phyloP scores from a whole-genome alignment of 2,888 invertebrate species.

The Plusia festucae region DNA sequence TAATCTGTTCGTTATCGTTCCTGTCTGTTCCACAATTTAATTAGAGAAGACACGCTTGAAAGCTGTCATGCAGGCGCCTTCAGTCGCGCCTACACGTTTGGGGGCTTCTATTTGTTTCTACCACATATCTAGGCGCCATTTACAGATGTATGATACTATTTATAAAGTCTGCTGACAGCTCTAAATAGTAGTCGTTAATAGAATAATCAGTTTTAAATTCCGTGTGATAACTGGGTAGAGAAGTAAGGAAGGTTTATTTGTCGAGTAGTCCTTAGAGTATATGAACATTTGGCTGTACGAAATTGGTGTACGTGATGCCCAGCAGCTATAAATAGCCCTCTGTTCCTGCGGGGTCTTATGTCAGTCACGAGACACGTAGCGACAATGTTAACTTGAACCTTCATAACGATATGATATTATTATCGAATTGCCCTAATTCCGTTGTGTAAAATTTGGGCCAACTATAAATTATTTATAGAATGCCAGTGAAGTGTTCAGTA shows the following conservation, averaged over 20 bases:
- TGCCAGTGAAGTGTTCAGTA: conserved; percentile 62
- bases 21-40: conserved; percentile 76
- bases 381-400: conserved; percentile 54
- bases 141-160: conserved; percentile 44
- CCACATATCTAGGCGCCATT: conserved; percentile 54
- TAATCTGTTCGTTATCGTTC: conserved; percentile 67
- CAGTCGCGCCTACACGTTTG: conserved; percentile 60
- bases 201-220: conserved; percentile 7
- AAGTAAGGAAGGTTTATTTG: background rate
- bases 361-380: conserved; percentile 8
- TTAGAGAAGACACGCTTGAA: conserved; percentile 75
- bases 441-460: conserved; percentile 65
- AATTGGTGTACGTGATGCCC: conserved; percentile 4
- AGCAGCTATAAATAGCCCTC: conserved; percentile 15
- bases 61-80: conserved; percentile 79
- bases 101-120: conserved; percentile 63
- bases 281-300: background rate
- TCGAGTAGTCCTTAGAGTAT: background rate
- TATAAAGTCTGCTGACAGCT: conserved; percentile 28
- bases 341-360: conserved; percentile 20
- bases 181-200: conserved; percentile 15
- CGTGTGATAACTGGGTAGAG: background rate
- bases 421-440: conserved; percentile 70
- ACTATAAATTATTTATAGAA: conserved; percentile 67
- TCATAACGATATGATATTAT: conserved; percentile 53